phyloP scores from a whole-genome alignment of 2,113 vertebrate species.

The Chlorodrepanis virens region DNA sequence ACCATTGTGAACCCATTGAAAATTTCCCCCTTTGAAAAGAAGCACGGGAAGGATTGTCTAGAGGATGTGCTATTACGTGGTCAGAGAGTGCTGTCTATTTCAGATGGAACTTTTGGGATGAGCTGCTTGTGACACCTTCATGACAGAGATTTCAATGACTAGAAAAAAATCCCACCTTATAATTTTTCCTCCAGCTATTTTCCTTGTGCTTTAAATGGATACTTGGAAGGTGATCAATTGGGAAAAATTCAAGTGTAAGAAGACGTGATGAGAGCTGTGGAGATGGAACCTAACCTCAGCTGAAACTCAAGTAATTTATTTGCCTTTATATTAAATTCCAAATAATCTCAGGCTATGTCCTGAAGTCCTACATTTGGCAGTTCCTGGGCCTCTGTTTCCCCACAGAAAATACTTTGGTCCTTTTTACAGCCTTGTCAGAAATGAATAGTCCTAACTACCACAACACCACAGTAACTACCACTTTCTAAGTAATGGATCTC shows the following conservation, averaged over 20 bases:
- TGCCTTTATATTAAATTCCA: background rate
- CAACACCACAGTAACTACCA: background rate
- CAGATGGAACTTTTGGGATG: background rate
- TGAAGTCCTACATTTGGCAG: background rate
- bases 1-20: background rate
- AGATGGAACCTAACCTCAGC: background rate
- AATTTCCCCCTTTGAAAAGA: background rate
- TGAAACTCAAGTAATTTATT: background rate
- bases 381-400: background rate
- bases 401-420: background rate
- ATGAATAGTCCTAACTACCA: background rate
- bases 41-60: background rate
- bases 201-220: background rate
- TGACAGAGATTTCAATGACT: background rate
- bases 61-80: background rate
- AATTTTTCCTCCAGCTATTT: background rate
- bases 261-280: background rate
- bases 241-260: background rate
- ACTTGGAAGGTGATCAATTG: background rate
- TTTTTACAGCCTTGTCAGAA: background rate
- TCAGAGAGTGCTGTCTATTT: background rate
- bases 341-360: background rate
- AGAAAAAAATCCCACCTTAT: background rate
- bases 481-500: background rate
- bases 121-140: background rate